Evolutionary conservation across 2,888 invertebrate genomes (phyloP).

Genomic region (Oscheius myriophilus): DNA sequence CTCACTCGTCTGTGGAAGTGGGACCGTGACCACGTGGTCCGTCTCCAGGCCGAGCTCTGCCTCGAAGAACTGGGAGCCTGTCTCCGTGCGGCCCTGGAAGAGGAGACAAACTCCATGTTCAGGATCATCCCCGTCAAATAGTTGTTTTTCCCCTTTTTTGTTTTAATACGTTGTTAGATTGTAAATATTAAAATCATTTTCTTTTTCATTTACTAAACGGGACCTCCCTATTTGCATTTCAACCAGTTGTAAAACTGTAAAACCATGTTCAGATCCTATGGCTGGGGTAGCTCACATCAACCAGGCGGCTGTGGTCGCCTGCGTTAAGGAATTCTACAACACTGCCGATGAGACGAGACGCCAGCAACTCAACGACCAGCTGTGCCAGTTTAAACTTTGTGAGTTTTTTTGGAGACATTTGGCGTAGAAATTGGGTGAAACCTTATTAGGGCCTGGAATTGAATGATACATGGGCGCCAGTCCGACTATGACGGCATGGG

Average conservation of each 20-base stretch:
- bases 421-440: background rate
- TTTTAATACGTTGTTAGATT: background rate
- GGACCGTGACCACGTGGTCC: conserved; percentile 60
- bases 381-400: conserved; percentile 1
- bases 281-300: conserved; percentile 12
- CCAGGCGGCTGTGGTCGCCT: conserved; percentile 27
- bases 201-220: background rate
- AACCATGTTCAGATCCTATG: background rate
- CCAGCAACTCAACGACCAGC: background rate
- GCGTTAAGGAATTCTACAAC: conserved; percentile 53
- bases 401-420: background rate
- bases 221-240: no score
- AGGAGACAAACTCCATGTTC: conserved; percentile 11
- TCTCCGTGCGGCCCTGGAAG: conserved; percentile 28
- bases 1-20: conserved; percentile 33
- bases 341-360: conserved; percentile 22
- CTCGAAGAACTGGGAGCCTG: conserved; percentile 54
- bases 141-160: background rate
- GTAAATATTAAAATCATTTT: background rate
- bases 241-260: no score
- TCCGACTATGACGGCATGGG: no score
- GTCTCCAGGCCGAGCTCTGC: conserved; percentile 62
- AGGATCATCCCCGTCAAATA: background rate
- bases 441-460: no score
- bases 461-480: no score